Percentiles rank a stretch among this genome's conserved stretches.
Conservation (phyloP, 2,888 invertebrate species). For the Oligia fasciuncula region DNA sequence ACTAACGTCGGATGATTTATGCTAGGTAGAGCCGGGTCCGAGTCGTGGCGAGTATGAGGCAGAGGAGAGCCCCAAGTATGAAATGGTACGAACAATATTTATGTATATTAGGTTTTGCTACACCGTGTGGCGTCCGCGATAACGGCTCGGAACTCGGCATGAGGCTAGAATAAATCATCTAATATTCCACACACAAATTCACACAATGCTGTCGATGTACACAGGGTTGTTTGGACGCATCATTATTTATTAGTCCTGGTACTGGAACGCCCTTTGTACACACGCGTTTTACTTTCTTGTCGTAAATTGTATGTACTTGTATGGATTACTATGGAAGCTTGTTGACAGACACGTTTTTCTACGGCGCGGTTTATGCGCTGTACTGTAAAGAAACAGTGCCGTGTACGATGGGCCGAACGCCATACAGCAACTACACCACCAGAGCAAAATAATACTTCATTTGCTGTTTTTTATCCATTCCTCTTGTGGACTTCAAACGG, state of each 20-base stretch:
- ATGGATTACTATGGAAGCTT: background rate
- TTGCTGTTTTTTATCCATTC: background rate
- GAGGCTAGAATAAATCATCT: constrained; percentile 8
- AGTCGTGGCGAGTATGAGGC: constrained; percentile 13
- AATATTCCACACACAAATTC: background rate
- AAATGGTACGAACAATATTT: constrained; percentile 23
- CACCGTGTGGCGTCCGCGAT: background rate
- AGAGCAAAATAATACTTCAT: background rate
- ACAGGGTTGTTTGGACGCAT: background rate
- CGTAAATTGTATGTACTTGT: background rate
- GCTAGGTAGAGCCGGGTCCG: constrained; percentile 39
- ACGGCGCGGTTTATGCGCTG: too few relatives aligned
- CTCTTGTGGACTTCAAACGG: background rate
- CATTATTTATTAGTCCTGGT: background rate
- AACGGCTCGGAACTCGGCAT: background rate
- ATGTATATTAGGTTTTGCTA: background rate
- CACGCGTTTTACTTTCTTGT: too few relatives aligned
- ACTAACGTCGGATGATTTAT: constrained; percentile 30
- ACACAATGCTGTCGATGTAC: background rate
- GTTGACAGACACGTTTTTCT: background rate
- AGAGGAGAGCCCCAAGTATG: background rate
- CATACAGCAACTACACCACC: background rate
- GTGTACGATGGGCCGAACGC: too few relatives aligned
- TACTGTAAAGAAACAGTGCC: too few relatives aligned
- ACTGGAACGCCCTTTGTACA: background rate